Conservation (phyloP, 2,888 invertebrate genomes). For the Hedya salicella region DNA sequence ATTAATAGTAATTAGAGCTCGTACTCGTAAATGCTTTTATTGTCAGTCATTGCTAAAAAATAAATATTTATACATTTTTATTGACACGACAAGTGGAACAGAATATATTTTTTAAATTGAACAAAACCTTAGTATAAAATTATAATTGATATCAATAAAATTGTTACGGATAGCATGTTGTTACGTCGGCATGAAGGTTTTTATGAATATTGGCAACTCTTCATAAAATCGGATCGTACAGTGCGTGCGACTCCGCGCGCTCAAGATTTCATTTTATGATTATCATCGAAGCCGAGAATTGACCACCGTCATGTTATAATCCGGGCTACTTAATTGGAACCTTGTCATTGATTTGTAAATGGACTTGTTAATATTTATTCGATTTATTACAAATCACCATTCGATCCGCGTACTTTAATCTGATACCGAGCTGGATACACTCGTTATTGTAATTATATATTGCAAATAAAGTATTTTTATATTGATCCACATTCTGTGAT, state of each 20-base stretch:
- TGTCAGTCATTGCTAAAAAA: not conserved
- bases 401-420: conserved; percentile 59
- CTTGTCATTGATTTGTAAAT: conserved; percentile 77
- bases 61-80: not conserved
- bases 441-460: conserved; percentile 35
- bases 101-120: not conserved
- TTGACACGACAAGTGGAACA: not conserved
- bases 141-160: conserved; percentile 21
- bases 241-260: conserved; percentile 45
- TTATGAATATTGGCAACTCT: conserved; percentile 35
- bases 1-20: no score
- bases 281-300: conserved; percentile 64
- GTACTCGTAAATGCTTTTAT: not conserved
- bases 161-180: conserved; percentile 10
- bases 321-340: conserved; percentile 74
- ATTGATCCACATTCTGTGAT: conserved; percentile 51
- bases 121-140: conserved; percentile 5
- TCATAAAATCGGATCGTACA: conserved; percentile 27
- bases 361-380: conserved; percentile 72
- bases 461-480: conserved; percentile 44
- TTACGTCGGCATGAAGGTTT: conserved; percentile 2
- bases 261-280: conserved; percentile 78
- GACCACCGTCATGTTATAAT: conserved; percentile 68
- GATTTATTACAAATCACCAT: conserved; percentile 61
- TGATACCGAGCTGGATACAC: conserved; percentile 50